A percentile compares a stretch with the other conserved stretches of the same genome.
Evolutionary conservation across 2,888 invertebrate species (phyloP).

Genomic region (Eulithis prunata): DNA sequence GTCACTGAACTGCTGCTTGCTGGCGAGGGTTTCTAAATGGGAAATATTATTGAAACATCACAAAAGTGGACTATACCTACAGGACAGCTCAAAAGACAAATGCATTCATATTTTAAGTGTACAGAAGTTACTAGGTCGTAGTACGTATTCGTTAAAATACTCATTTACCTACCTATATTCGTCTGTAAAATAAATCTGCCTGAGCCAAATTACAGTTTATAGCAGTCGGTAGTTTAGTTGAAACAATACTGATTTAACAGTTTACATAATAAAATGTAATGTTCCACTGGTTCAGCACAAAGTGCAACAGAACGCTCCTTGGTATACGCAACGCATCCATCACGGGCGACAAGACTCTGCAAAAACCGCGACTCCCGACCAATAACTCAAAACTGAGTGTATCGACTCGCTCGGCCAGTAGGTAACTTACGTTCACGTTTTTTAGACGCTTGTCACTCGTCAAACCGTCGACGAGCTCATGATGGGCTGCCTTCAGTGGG

Average conservation of each 20-base stretch:
- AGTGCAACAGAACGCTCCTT: constrained; percentile 46
- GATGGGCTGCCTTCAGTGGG: constrained; percentile 81
- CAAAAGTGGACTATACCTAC: constrained; percentile 1
- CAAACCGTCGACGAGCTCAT: constrained; percentile 78
- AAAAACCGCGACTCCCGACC: constrained; percentile 57
- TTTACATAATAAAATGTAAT: neutral
- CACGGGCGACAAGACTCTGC: constrained; percentile 47
- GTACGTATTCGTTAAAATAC: too few species aligned
- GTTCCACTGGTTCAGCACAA: constrained; percentile 11
- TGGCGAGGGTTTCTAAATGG: constrained; percentile 28
- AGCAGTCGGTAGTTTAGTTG: too few species aligned
- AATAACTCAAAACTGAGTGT: constrained; percentile 78
- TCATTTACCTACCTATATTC: too few species aligned
- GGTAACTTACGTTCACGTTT: constrained; percentile 77
- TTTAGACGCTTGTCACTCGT: constrained; percentile 80
- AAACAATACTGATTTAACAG: too few species aligned
- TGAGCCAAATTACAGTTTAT: too few species aligned
- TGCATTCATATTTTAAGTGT: too few species aligned
- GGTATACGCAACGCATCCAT: constrained; percentile 58
- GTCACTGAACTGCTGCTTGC: constrained; percentile 22
- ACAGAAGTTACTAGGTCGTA: too few species aligned
- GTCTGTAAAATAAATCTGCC: too few species aligned
- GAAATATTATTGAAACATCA: constrained; percentile 24
- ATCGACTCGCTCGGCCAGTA: constrained; percentile 60
- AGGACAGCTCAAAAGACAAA: neutral